phyloP scores from a whole-genome alignment of 2,113 vertebrate species.

The Etia nguti region DNA sequence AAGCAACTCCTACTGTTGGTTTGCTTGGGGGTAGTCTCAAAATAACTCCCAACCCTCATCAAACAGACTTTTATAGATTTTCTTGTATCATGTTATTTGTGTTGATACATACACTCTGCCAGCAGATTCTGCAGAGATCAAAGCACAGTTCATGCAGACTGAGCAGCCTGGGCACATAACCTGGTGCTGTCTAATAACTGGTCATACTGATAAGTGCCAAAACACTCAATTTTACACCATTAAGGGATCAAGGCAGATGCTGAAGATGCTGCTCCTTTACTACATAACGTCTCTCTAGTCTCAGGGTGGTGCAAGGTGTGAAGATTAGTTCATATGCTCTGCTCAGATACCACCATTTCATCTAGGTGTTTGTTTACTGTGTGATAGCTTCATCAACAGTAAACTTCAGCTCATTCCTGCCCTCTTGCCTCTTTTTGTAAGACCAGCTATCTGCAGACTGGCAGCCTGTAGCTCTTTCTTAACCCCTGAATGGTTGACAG shows the following conservation, averaged over 20 bases:
- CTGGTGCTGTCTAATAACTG: neutral
- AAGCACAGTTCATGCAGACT: neutral
- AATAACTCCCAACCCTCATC: neutral
- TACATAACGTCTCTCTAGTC: neutral
- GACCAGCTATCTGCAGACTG: neutral
- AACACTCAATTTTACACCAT: conserved; percentile 5
- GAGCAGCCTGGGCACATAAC: conserved; percentile 13
- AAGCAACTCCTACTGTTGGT: neutral
- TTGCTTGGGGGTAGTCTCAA: neutral
- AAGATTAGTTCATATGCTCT: neutral
- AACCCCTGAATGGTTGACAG: conserved; percentile 10
- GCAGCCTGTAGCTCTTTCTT: neutral
- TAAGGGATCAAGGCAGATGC: neutral
- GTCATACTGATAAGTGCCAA: conserved; percentile 11
- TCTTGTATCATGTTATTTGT: neutral
- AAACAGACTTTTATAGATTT: neutral
- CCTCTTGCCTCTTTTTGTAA: neutral
- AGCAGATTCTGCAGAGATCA: neutral
- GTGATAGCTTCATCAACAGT: neutral
- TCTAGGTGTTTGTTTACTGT: neutral
- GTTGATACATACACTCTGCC: neutral
- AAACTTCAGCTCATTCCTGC: neutral
- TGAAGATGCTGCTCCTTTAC: neutral
- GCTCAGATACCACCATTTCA: neutral
- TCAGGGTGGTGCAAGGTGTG: neutral